Evolutionary conservation across 2,888 invertebrate genomes (phyloP), one percentile per base, ranked within the genome.

Genomic region (Dryadula phaetusa): DNA sequence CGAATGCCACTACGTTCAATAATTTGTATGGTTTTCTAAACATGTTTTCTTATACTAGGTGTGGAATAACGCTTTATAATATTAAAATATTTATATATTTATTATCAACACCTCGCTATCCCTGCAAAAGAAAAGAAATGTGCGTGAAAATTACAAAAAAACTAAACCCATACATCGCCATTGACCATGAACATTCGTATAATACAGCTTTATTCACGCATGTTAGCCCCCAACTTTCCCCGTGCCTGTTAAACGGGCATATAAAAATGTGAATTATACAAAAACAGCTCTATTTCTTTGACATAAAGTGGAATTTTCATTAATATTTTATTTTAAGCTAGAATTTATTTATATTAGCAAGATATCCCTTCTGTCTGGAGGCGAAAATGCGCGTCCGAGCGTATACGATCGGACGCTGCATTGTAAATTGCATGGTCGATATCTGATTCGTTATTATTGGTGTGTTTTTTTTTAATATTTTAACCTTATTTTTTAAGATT

Each of bases 361-460:
- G 63, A 63, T 49, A 65, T 72, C 70, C 69, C 73, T 65, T 76
- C 75, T 77, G 75, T 73, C 77, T 76, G 73, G 70, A 70, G 72
- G 66, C 73, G 69, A 74, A 70, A 78, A 77, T 74, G 72, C 72
- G 76, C 78, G 79, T 66, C 76, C 74, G 70, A 79, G 73, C 80
- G 79, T 81, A n/a, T n/a, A 74, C 75, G 49, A 54, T 44, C 73
- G 76, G 52, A 73, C 72, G 73, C 74, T 74, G 70, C 74, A 74
- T 78, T 75, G 65, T 53, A 62, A 64, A 76, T 77, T 76, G 72
- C 66, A 53, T 42, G 60, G 49, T 64, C 64, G 64, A 46, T 69
- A 34, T 54, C 67, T 40, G 46, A 61, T 54, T 64, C 63, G 56
- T 61, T 54, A 42, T 20, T n/a, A 25, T 56, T 56, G 6, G 20